Evolutionary conservation across 2,797 vertebrate species (phyloP), one percentile per base, ranked within the genome.

Genomic region (Gallirallus australis): DNA sequence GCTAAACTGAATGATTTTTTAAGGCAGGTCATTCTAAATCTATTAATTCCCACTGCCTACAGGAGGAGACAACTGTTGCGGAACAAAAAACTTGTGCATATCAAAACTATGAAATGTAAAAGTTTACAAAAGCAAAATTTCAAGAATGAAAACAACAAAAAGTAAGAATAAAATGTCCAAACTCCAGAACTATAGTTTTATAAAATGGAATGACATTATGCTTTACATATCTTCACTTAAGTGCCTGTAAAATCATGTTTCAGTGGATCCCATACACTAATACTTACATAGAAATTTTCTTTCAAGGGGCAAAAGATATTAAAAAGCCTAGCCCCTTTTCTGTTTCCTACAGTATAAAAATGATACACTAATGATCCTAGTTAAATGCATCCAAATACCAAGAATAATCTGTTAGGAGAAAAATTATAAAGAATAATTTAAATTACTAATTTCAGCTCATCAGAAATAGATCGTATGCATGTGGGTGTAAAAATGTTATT

Each of bases 401-500:
- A 69, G 53, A 78, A 92, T 63, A 71, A 82, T 88, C 57, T 72
- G 8, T 57, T 56, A 78, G 8, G 15, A 12, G 10, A 35, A 88
- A 96, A 76, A 50, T 19, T 42, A 53, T 82, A 93, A 86, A 82
- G 56, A 93, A 83, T 87, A 82, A 88, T 57, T 84, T 17, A 77
- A 85, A 94, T 61, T 10, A 40, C 54, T 96, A 76, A 97, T 94
- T 95, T 91, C n/a, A 92, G 27, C 15, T 83, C 53, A 72, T 82
- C 52, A 89, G 77, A 91, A 69, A 52, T 57, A 90, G 75, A 89
- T 82, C 84, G 81, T 89, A 91, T 78, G 71, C 53, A 91, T 80
- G 56, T 80, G 75, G 79, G 73, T 95, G 45, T 73, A 52, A 93
- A 94, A 96, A 84, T 66, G 73, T 76, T 81, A 76, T 95, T 95